phyloP scores from a whole-genome alignment of 2,113 vertebrate species.

The Rattus rattus region DNA sequence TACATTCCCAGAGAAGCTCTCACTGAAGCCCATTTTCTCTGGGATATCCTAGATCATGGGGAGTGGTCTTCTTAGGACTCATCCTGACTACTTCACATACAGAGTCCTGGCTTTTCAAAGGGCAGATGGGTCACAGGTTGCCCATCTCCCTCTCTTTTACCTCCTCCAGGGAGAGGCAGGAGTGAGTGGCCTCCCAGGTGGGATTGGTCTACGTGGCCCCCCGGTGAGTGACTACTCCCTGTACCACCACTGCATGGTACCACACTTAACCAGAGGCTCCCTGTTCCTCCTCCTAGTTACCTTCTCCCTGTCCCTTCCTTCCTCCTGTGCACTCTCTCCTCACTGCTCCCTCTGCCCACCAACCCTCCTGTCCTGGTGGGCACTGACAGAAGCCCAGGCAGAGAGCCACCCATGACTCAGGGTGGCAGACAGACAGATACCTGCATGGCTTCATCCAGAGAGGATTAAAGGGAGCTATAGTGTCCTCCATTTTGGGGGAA shows the following conservation, averaged over 20 bases:
- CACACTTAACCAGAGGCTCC: not conserved
- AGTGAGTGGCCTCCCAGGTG: constrained; percentile 93
- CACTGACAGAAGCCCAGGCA: not conserved
- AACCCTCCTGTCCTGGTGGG: not conserved
- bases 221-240: constrained; percentile 87
- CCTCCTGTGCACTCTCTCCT: not conserved
- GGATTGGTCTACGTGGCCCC: constrained; percentile 92
- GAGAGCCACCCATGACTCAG: not conserved
- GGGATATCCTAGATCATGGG: not conserved
- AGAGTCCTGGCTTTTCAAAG: not conserved
- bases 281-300: too few relatives aligned
- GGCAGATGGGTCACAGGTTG: not conserved
- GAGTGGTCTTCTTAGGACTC: fast-evolving
- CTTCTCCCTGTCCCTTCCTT: fast-evolving
- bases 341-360: fast-evolving
- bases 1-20: not conserved
- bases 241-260: not conserved
- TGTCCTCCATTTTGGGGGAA: not conserved
- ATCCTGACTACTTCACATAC: not conserved
- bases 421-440: too few relatives aligned
- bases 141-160: not conserved
- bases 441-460: not conserved
- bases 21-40: not conserved
- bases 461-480: not conserved
- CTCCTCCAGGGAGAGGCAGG: constrained; percentile 92